Base-by-base conservation (phyloP, 35 echinoderm and acorn worm genomes). In the Heliocidaris erythrogramma region DNA sequence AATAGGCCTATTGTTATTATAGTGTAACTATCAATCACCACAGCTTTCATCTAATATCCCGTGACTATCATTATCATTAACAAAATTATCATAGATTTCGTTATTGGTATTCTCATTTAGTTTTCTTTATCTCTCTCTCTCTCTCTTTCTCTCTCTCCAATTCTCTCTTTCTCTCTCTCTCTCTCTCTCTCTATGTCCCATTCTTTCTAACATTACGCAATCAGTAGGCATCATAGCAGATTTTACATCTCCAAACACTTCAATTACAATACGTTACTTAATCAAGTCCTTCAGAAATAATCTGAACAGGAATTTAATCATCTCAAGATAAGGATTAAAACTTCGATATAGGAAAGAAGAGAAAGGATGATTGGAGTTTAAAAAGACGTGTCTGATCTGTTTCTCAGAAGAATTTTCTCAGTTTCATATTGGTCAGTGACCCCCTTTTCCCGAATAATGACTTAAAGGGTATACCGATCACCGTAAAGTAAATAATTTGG, bases 271-370 rank as follows among this genome's bases (percentile, higher is more conserved):
- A 78, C 7, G 65, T 78, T n/a, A 78, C 65, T 78, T 78, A 78
- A 78, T 78, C 65, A 78, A 18, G 65, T 78, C n/a, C 65, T 78
- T 78, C 17, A 78, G 65, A 78, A 56, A 78, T 78, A 78, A 78
- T 78, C 65, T 78, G 21, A 78, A 78, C 21, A 78, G 65, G 65
- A 78, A 78, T 78, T 78, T 78, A 78, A 78, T 78, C 18, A 78
- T 78, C 65, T 78, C 65, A 21, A 78, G 65, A 78, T 78, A 78
- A 78, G 65, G 65, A 78, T 78, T 78, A 78, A 78, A 18, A n/a
- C 65, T 78, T 21, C 18, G 21, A 78, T 16, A 24, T 78, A 2
- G 27, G 27, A 78, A 24, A 78, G 27, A 78, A 78, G 5, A 21
- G 27, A 78, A 78, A n/a, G 65, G n/a, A 21, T 4, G 65, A 24